Percentiles rank a stretch among this genome's conserved stretches.
These are phyloP conservation scores for Brachionus rotundiformis DNA, from an alignment of 1,140 invertebrate genomes.

Conservation along the genomic window DNA sequence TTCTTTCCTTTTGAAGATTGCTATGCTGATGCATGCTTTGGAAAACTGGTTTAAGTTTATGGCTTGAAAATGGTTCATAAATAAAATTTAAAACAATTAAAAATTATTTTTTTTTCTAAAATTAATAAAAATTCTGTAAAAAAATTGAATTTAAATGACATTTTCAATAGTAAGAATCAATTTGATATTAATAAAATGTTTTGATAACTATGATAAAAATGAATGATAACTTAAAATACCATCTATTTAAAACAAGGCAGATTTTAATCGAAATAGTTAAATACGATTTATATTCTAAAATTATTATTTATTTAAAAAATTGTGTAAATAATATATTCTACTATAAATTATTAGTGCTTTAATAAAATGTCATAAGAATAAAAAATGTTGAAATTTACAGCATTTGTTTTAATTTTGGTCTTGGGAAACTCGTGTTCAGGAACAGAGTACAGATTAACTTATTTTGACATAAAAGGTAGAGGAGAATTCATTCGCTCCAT, in stretches of 20 bases:
- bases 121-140: too few species aligned
- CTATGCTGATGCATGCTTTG: constrained; percentile 55
- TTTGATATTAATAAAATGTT: too few species aligned
- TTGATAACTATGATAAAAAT: too few species aligned
- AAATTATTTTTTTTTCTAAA: too few species aligned
- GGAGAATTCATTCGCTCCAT: constrained; percentile 53
- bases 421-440: not conserved
- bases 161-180: too few species aligned
- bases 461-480: constrained; percentile 54
- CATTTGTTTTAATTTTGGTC: not conserved
- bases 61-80: too few species aligned
- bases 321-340: not conserved
- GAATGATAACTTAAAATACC: not conserved
- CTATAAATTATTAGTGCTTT: not conserved
- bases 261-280: not conserved
- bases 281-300: not conserved
- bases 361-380: not conserved
- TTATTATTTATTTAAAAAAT: not conserved
- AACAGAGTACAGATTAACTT: constrained; percentile 46
- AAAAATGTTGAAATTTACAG: not conserved
- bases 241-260: not conserved
- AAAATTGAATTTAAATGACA: too few species aligned
- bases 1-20: constrained; percentile 58
- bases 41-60: constrained; percentile 56
- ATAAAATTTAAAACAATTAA: too few species aligned